Conservation (phyloP, 1,140 invertebrate genomes). For the Tetragonula clypearis region DNA sequence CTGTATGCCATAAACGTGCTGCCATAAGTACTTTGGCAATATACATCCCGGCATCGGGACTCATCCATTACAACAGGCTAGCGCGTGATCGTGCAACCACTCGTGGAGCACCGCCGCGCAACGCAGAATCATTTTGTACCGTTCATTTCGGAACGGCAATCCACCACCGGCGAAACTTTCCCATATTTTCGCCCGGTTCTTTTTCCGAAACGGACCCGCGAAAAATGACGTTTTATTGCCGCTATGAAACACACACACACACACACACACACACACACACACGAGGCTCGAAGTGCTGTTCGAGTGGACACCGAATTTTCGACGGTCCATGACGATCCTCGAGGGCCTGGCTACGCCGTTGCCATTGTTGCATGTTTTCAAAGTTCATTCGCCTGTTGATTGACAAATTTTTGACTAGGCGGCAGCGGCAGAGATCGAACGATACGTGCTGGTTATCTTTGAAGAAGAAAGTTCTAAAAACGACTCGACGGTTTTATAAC, state of each 20-base stretch:
- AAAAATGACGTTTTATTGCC: constrained; percentile 51
- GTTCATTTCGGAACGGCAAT: constrained; percentile 47
- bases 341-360: neutral
- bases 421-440: no score
- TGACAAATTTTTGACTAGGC: neutral
- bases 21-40: constrained; percentile 66
- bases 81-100: constrained; percentile 49
- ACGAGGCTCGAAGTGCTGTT: neutral
- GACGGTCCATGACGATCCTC: constrained; percentile 21
- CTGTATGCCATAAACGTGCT: constrained; percentile 66
- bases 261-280: neutral
- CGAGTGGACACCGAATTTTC: constrained; percentile 42
- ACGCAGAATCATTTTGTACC: constrained; percentile 36
- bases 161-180: constrained; percentile 5
- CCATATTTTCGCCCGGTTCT: constrained; percentile 29
- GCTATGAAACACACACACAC: constrained; percentile 12
- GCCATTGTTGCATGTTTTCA: constrained; percentile 33
- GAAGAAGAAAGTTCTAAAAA: neutral
- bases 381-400: constrained; percentile 5
- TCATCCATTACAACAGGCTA: constrained; percentile 64
- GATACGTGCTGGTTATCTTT: neutral
- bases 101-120: constrained; percentile 41
- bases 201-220: constrained; percentile 34
- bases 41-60: constrained; percentile 51
- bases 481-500: neutral